Evolutionary conservation across 2,113 vertebrate genomes (phyloP).

Genomic region (Microtus montanus): DNA sequence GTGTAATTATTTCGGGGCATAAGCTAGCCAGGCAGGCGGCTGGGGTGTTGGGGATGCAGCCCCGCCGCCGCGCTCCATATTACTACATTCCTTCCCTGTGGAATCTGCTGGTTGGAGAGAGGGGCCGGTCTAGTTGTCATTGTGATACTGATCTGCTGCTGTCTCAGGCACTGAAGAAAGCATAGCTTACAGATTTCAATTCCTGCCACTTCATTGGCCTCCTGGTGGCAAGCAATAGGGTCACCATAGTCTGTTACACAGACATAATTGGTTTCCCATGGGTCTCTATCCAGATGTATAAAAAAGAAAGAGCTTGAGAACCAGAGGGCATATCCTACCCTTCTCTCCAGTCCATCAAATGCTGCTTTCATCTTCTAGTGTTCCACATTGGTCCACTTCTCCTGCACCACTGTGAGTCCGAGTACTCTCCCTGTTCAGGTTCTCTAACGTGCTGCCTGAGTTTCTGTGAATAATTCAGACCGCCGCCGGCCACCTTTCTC

Average conservation of each 20-base stretch:
- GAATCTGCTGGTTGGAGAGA: neutral
- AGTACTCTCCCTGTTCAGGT: neutral
- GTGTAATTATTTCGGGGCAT: too few species aligned
- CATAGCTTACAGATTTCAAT: neutral
- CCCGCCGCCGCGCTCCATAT: too few species aligned
- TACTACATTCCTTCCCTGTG: too few species aligned
- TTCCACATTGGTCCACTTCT: neutral
- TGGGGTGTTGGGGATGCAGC: too few species aligned
- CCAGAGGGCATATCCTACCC: neutral
- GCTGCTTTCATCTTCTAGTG: neutral
- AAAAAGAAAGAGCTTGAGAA: neutral
- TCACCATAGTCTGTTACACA: neutral
- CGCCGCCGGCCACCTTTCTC: neutral
- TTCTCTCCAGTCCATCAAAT: neutral
- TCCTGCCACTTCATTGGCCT: neutral
- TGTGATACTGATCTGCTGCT: neutral
- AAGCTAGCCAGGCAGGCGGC: too few species aligned
- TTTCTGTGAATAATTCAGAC: neutral
- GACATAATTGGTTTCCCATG: neutral
- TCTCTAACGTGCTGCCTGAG: neutral
- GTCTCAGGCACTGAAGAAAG: neutral
- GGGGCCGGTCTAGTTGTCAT: too few species aligned
- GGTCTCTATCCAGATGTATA: neutral
- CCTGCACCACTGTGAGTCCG: neutral
- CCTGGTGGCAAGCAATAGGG: neutral